These are phyloP conservation scores for Rhagium mordax DNA, from an alignment of 2,888 invertebrate genomes.

Conservation along the genomic window DNA sequence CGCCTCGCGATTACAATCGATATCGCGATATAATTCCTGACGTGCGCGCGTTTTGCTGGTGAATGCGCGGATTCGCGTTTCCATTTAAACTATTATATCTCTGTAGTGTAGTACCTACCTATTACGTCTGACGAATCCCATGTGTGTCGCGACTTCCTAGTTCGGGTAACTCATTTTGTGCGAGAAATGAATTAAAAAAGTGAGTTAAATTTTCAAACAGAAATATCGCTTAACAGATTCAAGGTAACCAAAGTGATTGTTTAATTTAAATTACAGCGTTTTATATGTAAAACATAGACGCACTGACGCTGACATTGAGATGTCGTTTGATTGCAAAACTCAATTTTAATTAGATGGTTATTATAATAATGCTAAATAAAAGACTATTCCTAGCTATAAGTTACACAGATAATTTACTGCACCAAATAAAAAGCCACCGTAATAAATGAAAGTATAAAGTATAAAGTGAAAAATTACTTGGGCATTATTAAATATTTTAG, in stretches of 20 bases:
- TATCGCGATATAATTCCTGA: neutral
- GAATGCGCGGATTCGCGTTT: slow-evolving; percentile 2
- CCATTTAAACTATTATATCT: too few relatives aligned
- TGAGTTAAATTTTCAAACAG: slow-evolving; percentile 2
- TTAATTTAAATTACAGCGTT: neutral
- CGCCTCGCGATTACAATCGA: slow-evolving; percentile 4
- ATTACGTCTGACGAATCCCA: neutral
- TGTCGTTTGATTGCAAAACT: slow-evolving; percentile 5
- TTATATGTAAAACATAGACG: neutral
- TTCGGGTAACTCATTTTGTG: neutral
- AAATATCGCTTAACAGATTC: neutral
- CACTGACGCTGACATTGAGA: slow-evolving; percentile 9
- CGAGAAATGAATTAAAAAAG: slow-evolving; percentile 21
- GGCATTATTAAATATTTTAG: too few relatives aligned
- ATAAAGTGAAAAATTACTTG: too few relatives aligned
- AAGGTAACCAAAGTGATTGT: neutral
- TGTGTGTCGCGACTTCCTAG: slow-evolving; percentile 24
- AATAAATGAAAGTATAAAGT: too few relatives aligned
- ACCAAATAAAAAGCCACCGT: too few relatives aligned
- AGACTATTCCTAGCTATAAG: neutral
- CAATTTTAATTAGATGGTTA: slow-evolving; percentile 1
- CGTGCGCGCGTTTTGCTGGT: slow-evolving; percentile 18
- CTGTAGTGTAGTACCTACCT: neutral
- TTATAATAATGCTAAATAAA: slow-evolving; percentile 34
- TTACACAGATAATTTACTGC: too few relatives aligned